These are phyloP conservation scores for Lampropteryx suffumata DNA, from an alignment of 2,888 invertebrate species.

Conservation along the genomic window DNA sequence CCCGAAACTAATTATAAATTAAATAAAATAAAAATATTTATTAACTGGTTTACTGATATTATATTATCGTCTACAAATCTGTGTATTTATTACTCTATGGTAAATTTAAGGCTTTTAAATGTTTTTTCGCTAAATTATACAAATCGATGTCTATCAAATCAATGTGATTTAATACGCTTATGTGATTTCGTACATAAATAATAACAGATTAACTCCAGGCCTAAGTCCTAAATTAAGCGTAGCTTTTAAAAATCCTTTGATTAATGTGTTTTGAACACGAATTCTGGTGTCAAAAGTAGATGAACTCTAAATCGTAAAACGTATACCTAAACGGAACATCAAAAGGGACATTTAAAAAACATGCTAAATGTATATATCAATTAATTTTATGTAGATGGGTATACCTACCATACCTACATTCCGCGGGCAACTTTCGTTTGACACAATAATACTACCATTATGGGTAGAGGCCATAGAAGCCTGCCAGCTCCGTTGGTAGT, in stretches of 20 bases:
- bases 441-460: no score
- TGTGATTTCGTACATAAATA: constrained; percentile 26
- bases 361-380: background rate
- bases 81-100: constrained; percentile 41
- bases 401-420: no score
- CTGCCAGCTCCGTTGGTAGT: no score
- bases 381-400: no score
- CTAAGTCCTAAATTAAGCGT: constrained; percentile 52
- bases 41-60: constrained; percentile 54
- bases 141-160: constrained; percentile 51
- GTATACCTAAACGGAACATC: background rate
- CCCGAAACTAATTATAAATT: constrained; percentile 19
- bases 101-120: constrained; percentile 44
- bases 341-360: background rate
- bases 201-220: constrained; percentile 44
- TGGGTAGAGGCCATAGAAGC: no score
- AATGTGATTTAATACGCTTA: constrained; percentile 67
- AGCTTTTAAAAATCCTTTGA: constrained; percentile 44
- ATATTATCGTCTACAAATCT: constrained; percentile 50
- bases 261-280: constrained; percentile 56
- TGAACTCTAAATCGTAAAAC: constrained; percentile 34
- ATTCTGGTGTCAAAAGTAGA: constrained; percentile 42
- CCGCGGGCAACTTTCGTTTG: no score
- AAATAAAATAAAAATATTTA: constrained; percentile 40
- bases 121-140: constrained; percentile 45